Conservation (phyloP, 53 echinoderm and acorn worm species). For the Crossaster papposus region DNA sequence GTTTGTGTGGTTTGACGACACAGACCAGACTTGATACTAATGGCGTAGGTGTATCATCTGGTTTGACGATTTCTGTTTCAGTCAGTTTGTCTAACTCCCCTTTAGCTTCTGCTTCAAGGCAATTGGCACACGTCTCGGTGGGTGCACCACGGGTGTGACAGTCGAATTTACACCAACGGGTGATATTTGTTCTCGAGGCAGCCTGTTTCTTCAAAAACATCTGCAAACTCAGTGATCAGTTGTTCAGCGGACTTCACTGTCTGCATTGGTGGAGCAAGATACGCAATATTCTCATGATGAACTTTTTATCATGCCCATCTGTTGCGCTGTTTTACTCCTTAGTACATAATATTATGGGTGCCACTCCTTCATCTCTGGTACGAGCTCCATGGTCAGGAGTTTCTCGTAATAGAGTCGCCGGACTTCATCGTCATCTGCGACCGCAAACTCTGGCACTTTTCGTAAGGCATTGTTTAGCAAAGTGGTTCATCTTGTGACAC, state of each 20-base stretch:
- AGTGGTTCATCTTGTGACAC: conserved; percentile 56
- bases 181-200: conserved; percentile 1
- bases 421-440: conserved; percentile 6
- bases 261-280: not conserved
- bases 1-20: conserved; percentile 49
- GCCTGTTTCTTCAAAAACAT: conserved; percentile 21
- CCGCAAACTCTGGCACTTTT: conserved; percentile 18
- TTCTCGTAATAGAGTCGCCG: conserved; percentile 9
- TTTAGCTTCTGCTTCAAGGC: conserved; percentile 54
- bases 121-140: conserved; percentile 63
- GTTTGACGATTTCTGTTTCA: conserved; percentile 39
- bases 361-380: not conserved
- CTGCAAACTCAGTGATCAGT: conserved; percentile 45
- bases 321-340: conserved; percentile 43
- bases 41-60: conserved; percentile 56
- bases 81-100: conserved; percentile 43
- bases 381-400: not conserved
- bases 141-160: conserved; percentile 63
- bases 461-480: conserved; percentile 27
- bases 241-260: not conserved
- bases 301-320: conserved; percentile 64
- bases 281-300: conserved; percentile 49
- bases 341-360: conserved; percentile 11
- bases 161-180: conserved; percentile 12
- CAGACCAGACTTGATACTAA: conserved; percentile 65